Evolutionary conservation across 2,888 invertebrate species (phyloP).

Genomic region (Pristionchus fissidentatus): DNA sequence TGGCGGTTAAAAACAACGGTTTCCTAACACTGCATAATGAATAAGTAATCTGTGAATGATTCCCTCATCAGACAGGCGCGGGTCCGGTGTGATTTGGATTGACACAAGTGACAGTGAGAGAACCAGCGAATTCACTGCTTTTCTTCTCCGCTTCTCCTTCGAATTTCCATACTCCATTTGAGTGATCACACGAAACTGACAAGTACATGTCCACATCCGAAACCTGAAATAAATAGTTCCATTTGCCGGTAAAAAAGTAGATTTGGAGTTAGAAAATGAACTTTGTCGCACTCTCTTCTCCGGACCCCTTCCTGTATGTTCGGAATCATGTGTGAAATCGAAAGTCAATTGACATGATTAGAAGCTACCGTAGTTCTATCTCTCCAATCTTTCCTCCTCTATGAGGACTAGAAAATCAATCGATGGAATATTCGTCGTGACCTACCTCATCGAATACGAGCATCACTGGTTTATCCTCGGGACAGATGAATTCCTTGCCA

Average conservation of each 20-base stretch:
- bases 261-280: too few species aligned
- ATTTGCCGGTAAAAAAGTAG: too few species aligned
- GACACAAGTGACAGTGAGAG: not conserved
- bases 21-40: too few species aligned
- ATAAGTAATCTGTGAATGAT: too few species aligned
- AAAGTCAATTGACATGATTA: too few species aligned
- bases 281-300: too few species aligned
- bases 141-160: not conserved
- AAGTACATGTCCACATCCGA: not conserved
- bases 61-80: too few species aligned
- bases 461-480: not conserved
- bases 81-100: constrained; percentile 10
- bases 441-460: constrained; percentile 24
- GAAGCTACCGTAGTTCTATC: too few species aligned
- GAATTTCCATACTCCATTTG: not conserved
- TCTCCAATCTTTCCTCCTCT: too few species aligned
- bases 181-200: not conserved
- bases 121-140: not conserved
- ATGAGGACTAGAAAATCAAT: not conserved
- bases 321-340: too few species aligned
- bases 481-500: not conserved
- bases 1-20: too few species aligned
- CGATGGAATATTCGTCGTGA: not conserved
- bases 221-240: not conserved
- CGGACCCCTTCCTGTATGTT: too few species aligned